Evolutionary conservation across 2,113 vertebrate genomes (phyloP).

Genomic region (Coracopsis vasa): DNA sequence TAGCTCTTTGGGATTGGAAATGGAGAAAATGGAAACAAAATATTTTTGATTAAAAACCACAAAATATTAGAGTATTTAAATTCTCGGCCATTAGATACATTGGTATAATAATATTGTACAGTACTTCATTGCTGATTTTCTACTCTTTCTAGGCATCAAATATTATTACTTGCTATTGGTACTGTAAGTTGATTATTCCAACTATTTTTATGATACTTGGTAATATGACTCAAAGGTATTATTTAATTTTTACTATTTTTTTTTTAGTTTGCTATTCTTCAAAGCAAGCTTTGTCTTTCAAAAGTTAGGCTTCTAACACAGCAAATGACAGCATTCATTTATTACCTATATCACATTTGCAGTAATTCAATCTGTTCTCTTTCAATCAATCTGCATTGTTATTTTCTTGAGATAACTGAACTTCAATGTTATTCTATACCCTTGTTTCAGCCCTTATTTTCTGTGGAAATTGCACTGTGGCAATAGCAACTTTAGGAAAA

Average conservation of each 20-base stretch:
- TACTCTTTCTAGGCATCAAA: not conserved
- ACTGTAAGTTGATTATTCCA: not conserved
- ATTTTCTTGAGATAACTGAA: not conserved
- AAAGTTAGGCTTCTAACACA: not conserved
- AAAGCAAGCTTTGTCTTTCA: not conserved
- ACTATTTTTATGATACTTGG: not conserved
- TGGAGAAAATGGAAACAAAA: not conserved
- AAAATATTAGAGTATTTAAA: not conserved
- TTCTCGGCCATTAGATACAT: not conserved
- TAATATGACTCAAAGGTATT: not conserved
- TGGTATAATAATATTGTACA: not conserved
- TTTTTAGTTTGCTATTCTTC: not conserved
- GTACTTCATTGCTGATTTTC: not conserved
- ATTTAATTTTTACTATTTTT: not conserved
- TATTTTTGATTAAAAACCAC: not conserved
- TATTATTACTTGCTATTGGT: not conserved
- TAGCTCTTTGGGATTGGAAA: not conserved
- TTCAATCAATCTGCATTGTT: not conserved
- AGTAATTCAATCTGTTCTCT: slow-evolving; percentile 5
- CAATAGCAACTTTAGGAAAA: not conserved
- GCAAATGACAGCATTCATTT: slow-evolving; percentile 3
- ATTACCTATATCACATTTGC: not conserved
- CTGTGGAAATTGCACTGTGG: not conserved
- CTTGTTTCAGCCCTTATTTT: not conserved
- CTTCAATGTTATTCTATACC: not conserved